These are phyloP conservation scores for Aplysina aerophoba DNA, from an alignment of 37 sponge, comb jelly and placozoan genomes.

Conservation along the genomic window DNA sequence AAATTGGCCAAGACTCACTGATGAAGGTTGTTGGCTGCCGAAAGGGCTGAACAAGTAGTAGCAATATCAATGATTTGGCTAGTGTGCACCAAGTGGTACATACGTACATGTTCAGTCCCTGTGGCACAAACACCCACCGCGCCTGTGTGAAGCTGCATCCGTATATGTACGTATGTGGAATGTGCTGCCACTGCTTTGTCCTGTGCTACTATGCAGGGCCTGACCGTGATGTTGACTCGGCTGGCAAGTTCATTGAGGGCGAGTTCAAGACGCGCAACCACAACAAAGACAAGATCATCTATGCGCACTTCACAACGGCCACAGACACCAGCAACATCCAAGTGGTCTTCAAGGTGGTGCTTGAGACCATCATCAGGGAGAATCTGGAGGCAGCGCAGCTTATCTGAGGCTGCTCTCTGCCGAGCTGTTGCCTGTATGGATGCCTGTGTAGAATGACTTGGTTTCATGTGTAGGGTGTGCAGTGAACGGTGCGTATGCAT, in stretches of 20 bases:
- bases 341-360: constrained; percentile 86
- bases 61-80: too few relatives aligned
- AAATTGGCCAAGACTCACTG: too few relatives aligned
- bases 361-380: constrained; percentile 92
- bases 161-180: too few relatives aligned
- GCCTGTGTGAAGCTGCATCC: not conserved
- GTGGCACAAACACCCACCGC: not conserved
- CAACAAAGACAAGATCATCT: constrained; percentile 89
- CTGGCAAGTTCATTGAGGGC: constrained; percentile 79
- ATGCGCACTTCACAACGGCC: constrained; percentile 97
- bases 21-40: too few relatives aligned
- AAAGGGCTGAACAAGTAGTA: too few relatives aligned
- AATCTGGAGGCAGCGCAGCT: constrained; percentile 94
- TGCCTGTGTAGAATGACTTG: too few relatives aligned
- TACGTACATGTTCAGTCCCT: too few relatives aligned
- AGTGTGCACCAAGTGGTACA: too few relatives aligned
- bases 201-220: constrained; percentile 72
- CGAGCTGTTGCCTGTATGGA: too few relatives aligned
- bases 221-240: constrained; percentile 83
- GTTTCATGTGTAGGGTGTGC: too few relatives aligned
- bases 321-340: constrained; percentile 94
- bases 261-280: constrained; percentile 83
- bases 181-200: not conserved
- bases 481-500: too few relatives aligned
- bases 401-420: constrained; percentile 46